Evolutionary conservation across 2,113 vertebrate genomes (phyloP), one percentile per base, ranked within the genome.

Genomic region (Seriola aureovittata): DNA sequence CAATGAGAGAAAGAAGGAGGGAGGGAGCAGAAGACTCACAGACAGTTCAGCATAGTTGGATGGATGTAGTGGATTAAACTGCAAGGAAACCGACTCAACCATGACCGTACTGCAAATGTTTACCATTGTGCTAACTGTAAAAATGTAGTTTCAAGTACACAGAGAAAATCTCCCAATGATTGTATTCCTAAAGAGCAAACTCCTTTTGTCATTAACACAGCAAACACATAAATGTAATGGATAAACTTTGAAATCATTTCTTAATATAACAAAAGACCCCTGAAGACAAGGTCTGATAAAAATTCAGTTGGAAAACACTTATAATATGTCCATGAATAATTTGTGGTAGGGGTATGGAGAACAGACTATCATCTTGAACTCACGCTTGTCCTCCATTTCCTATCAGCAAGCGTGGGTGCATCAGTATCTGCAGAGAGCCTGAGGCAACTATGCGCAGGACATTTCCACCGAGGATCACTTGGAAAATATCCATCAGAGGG

Each of bases 401-500:
- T 94, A 87, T 88, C 76, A 88, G 86, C 87, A 84, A 89, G 87
- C 71, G 82, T 93, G 87, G 89, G 85, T 90, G 88, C 82, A 89
- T 82, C 88, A 85, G 85, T 40, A 82, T 79, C 90, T 88, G 86
- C 78, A 85, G 85, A 92, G 83, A 83, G 93, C 93, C 94, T 90
- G 68, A 85, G 92, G 93, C 92, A 93, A 93, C 85, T 85, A 90
- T 80, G 93, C 70, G 62, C 88, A 89, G 90, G 91, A 92, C 93
- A 94, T 92, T 91, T 91, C 92, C 93, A 92, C 89, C 85, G 90
- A 89, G 91, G 81, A 91, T 94, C 88, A 89, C 83, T 90, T 90
- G 81, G 88, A 95, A 89, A 90, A 89, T 91, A 93, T 92, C 89
- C 89, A 93, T 94, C 91, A 92, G 85, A 92, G 83, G 78, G 73